Conservation (phyloP, 2,113 vertebrate genomes). For the Coregonus clupeaformis region DNA sequence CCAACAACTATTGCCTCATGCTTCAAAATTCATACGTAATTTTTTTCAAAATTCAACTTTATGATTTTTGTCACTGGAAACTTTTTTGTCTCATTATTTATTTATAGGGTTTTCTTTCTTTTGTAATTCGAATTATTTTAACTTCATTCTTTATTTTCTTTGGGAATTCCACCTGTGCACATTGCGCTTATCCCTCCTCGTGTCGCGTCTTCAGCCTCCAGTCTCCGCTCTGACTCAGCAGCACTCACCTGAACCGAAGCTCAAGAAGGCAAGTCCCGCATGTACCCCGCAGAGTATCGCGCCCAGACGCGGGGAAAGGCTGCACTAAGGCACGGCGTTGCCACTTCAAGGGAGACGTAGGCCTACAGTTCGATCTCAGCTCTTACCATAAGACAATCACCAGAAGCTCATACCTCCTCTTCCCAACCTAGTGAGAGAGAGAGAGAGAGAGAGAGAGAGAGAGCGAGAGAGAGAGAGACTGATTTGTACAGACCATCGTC, state of each 20-base stretch:
- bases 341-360: conserved; percentile 50
- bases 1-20: conserved; percentile 68
- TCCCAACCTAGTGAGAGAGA: conserved; percentile 57
- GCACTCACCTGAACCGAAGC: conserved; percentile 80
- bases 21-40: conserved; percentile 39
- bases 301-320: conserved; percentile 69
- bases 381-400: conserved; percentile 72
- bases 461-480: too few relatives aligned
- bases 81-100: conserved; percentile 41
- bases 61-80: conserved; percentile 52
- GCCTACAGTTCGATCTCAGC: conserved; percentile 63
- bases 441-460: conserved; percentile 16
- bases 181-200: conserved; percentile 54
- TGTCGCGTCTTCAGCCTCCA: conserved; percentile 53
- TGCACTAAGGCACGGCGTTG: conserved; percentile 70
- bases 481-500: conserved; percentile 52
- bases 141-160: conserved; percentile 38
- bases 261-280: conserved; percentile 60
- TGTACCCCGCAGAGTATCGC: conserved; percentile 64
- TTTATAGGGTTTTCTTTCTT: conserved; percentile 20
- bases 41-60: conserved; percentile 29
- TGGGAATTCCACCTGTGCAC: conserved; percentile 66
- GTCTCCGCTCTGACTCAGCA: conserved; percentile 72
- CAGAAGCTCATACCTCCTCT: conserved; percentile 67
- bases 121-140: conserved; percentile 40